Evolutionary conservation across 2,888 invertebrate species (phyloP).

Genomic region (Drosophila subsilvestris): DNA sequence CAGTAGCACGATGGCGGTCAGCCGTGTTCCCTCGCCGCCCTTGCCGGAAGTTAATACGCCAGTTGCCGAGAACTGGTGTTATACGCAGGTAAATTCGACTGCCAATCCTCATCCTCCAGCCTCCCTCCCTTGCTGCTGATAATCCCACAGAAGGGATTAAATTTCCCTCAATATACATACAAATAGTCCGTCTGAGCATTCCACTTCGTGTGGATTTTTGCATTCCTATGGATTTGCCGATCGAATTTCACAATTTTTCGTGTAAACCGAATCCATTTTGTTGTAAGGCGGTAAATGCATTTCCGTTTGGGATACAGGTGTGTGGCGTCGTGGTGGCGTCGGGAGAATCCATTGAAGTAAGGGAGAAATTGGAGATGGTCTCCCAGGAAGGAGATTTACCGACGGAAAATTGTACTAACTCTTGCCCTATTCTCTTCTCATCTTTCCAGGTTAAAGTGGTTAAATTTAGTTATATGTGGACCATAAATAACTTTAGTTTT

Average conservation of each 20-base stretch:
- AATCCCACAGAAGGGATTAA: conserved; percentile 50
- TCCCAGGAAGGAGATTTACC: conserved; percentile 8
- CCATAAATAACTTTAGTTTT: conserved; percentile 99
- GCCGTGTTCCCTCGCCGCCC: conserved; percentile 97
- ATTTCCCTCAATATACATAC: conserved; percentile 40
- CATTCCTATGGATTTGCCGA: conserved; percentile 71
- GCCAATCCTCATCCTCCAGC: neutral
- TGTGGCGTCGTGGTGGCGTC: conserved; percentile 2
- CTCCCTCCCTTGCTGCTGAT: neutral
- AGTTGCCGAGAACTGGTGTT: conserved; percentile 99
- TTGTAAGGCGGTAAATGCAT: conserved; percentile 54
- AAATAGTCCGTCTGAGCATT: neutral
- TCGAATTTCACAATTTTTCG: conserved; percentile 54
- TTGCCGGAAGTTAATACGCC: conserved; percentile 98
- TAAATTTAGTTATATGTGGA: conserved; percentile 99
- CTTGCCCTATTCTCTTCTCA: neutral
- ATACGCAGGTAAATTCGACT: conserved; percentile 93
- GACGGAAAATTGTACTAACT: neutral
- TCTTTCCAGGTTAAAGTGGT: conserved; percentile 98
- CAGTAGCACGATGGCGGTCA: conserved; percentile 97
- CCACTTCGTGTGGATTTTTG: conserved; percentile 38
- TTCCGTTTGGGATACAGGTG: conserved; percentile 61
- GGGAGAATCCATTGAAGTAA: conserved; percentile 14
- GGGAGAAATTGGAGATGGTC: conserved; percentile 20
- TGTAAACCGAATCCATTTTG: conserved; percentile 58